phyloP scores from a whole-genome alignment of 2,797 vertebrate genomes.

The Enteromius anoplus region DNA sequence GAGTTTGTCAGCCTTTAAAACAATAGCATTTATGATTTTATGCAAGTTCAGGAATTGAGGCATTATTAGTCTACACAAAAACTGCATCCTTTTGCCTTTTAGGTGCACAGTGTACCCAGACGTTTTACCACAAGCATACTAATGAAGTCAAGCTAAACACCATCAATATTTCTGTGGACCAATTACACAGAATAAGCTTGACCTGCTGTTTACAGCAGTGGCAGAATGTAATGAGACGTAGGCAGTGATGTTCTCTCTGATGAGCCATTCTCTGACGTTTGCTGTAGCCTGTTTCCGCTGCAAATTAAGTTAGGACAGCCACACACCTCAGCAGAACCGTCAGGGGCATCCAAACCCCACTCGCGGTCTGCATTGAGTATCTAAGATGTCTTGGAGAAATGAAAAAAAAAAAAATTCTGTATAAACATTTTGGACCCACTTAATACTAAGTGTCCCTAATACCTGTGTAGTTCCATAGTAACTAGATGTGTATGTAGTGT shows the following conservation, averaged over 20 bases:
- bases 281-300: slow-evolving; percentile 33
- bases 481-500: too few relatives aligned
- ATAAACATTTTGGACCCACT: background rate
- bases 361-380: background rate
- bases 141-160: slow-evolving; percentile 4
- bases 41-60: slow-evolving; percentile 1
- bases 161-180: slow-evolving; percentile 21
- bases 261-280: background rate
- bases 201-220: slow-evolving; percentile 27
- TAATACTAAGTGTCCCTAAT: too few relatives aligned
- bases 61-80: background rate
- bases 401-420: background rate
- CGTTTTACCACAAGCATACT: background rate
- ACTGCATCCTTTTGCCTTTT: background rate
- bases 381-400: background rate
- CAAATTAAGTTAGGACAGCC: slow-evolving; percentile 33
- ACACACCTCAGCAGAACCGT: background rate
- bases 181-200: slow-evolving; percentile 31
- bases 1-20: background rate
- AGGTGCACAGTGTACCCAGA: background rate
- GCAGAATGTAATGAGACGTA: slow-evolving; percentile 19
- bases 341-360: background rate
- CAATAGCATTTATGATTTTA: background rate
- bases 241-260: slow-evolving; percentile 27
- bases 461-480: too few relatives aligned